Evolutionary conservation across 2,888 invertebrate species (phyloP).

Genomic region (Bellardia bayeri): DNA sequence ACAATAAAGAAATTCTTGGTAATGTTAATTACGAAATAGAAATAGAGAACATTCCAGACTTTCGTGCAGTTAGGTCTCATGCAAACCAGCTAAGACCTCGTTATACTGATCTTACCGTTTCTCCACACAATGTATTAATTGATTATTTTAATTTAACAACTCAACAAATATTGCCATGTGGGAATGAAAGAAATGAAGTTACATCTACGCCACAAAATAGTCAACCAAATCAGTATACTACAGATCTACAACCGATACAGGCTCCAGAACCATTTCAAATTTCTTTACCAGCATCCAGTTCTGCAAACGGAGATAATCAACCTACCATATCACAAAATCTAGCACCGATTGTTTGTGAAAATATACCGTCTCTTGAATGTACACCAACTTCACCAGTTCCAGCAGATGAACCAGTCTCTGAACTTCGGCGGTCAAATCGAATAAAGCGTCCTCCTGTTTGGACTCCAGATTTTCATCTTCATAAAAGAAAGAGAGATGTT

Average conservation of each 20-base stretch:
- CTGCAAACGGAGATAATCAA: not conserved
- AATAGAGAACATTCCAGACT: constrained; percentile 31
- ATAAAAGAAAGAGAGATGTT: constrained; percentile 52
- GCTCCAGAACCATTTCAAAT: too few relatives aligned
- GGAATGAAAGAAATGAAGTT: not conserved
- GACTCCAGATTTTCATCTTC: constrained; percentile 51
- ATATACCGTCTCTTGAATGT: not conserved
- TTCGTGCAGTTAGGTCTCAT: constrained; percentile 49
- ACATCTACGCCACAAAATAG: not conserved
- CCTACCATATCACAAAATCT: not conserved
- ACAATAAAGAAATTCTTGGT: constrained; percentile 15
- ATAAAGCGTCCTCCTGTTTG: constrained; percentile 38
- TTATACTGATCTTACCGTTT: not conserved
- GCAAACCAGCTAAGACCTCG: constrained; percentile 45
- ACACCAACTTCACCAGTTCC: not conserved
- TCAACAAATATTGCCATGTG: not conserved
- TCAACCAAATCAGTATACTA: not conserved
- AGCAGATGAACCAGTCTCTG: not conserved
- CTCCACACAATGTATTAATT: not conserved
- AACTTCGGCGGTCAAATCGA: constrained; percentile 17
- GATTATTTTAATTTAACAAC: constrained; percentile 33
- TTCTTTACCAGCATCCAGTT: not conserved
- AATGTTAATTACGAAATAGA: constrained; percentile 44
- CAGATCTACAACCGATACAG: not conserved
- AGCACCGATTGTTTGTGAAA: not conserved